A percentile compares a stretch with the other conserved stretches of the same genome.
Conservation (phyloP, 2,797 vertebrate species). For the Gallinago nigripennis region DNA sequence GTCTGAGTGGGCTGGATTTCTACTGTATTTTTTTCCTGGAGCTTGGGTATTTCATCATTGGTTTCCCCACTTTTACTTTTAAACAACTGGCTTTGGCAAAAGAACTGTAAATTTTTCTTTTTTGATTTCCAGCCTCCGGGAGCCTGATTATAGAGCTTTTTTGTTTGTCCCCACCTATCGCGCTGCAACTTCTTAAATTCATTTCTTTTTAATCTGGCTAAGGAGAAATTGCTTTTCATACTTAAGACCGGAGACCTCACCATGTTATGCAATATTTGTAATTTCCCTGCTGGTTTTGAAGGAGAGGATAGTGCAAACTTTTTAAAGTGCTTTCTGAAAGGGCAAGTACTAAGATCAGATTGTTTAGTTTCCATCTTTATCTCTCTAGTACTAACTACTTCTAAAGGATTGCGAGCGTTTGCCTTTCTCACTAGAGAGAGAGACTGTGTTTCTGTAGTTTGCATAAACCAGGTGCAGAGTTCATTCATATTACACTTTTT, state of each 20-base stretch:
- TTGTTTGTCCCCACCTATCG: conserved; percentile 68
- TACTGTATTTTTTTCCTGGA: conserved; percentile 42
- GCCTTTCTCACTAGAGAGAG: conserved; percentile 91
- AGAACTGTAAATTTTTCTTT: conserved; percentile 74
- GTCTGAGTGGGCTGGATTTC: conserved; percentile 36
- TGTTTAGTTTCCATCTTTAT: conserved; percentile 79
- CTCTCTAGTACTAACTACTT: conserved; percentile 86
- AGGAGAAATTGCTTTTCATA: conserved; percentile 74
- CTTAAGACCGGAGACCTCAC: conserved; percentile 73
- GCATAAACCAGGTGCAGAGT: conserved; percentile 96
- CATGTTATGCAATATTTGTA: conserved; percentile 79
- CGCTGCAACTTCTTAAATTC: conserved; percentile 71
- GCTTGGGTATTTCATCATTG: conserved; percentile 14
- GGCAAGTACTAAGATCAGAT: conserved; percentile 81
- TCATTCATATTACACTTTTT: conserved; percentile 91
- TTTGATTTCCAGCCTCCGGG: conserved; percentile 70
- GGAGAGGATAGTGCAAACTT: conserved; percentile 93
- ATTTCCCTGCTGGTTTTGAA: conserved; percentile 87
- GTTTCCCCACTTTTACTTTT: conserved; percentile 37
- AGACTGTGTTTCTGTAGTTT: conserved; percentile 97
- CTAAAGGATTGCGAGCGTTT: conserved; percentile 88
- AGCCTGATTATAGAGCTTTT: conserved; percentile 62
- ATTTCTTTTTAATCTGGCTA: conserved; percentile 75
- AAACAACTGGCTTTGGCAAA: conserved; percentile 72
- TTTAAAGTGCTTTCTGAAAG: conserved; percentile 93